Evolutionary conservation across 2,113 vertebrate species (phyloP), one percentile per base, ranked within the genome.

Genomic region (Lophotis ruficrista): DNA sequence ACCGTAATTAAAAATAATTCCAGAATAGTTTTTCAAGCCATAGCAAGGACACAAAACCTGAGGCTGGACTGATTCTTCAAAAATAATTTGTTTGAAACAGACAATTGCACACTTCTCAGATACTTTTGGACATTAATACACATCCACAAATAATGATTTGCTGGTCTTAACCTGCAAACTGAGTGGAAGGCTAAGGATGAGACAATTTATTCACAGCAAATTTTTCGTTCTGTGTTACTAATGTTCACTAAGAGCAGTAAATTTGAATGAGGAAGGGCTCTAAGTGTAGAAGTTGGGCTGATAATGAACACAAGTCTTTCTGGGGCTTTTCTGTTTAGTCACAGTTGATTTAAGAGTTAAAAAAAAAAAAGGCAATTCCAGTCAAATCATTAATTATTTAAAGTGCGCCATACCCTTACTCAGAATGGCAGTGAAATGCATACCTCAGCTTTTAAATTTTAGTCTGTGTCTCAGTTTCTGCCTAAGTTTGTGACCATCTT

Each of bases 1-100:
- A 66, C 41, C 54, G 45, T 86, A 89, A 96, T 95, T 96, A 87
- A 91, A 96, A 81, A 93, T 76, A 48, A 54, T 69, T 91, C 45
- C 72, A 70, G 43, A 95, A 78, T 53, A 35, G 2, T 68, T 93
- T 69, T 57, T 92, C 28, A 53, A 72, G 82, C 37, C 64, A 77
- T 45, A 73, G 58, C 23, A 88, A 71, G 64, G 50, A 94, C 43
- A 87, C 51, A 93, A 97, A 94, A 77, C 72, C 91, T 91, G 38
- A 91, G 69, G n/a, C 45, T 77, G 23, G 37, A 66, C 30, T 17
- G 16, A 71, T 50, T 50, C 53, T 60, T 95, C 33, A 91, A 56
- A 91, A 75, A 66, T 35, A 54, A 82, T 30, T 38, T 85, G 17
- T 72, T 89, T 35, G 31, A 93, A 71, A 69, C 47, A 91, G 93